Evolutionary conservation across 2,113 vertebrate genomes (phyloP).

Genomic region (Hippocampus mohnikei): DNA sequence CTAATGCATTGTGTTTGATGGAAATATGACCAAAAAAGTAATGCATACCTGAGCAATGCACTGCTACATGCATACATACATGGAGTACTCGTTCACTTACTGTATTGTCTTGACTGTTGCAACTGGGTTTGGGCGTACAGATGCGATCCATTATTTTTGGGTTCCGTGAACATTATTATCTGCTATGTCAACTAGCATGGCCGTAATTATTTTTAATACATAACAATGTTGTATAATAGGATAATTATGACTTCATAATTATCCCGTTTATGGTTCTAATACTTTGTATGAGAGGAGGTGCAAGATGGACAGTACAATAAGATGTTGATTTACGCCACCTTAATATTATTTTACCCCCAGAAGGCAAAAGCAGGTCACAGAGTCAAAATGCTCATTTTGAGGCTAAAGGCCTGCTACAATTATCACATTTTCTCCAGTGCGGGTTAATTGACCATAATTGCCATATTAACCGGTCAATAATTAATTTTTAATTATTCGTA

Average conservation of each 20-base stretch:
- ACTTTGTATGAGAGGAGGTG: background rate
- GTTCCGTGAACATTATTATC: too few relatives aligned
- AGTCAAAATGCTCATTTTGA: constrained; percentile 57
- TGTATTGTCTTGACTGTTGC: too few relatives aligned
- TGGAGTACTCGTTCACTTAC: too few relatives aligned
- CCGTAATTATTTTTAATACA: too few relatives aligned
- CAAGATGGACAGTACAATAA: background rate
- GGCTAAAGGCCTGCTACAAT: constrained; percentile 26
- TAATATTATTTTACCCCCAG: constrained; percentile 24
- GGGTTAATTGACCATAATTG: constrained; percentile 82
- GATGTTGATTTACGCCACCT: background rate
- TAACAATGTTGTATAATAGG: background rate
- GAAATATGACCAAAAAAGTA: too few relatives aligned
- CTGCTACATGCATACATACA: too few relatives aligned
- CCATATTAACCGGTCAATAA: constrained; percentile 82
- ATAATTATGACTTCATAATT: background rate
- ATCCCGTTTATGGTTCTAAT: too few relatives aligned
- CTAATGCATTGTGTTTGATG: too few relatives aligned
- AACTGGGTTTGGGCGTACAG: too few relatives aligned
- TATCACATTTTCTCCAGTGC: constrained; percentile 69
- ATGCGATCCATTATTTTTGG: too few relatives aligned
- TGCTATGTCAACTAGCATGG: too few relatives aligned
- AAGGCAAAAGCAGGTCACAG: constrained; percentile 59
- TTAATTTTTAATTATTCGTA: constrained; percentile 72
- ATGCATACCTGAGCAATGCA: too few relatives aligned